These are phyloP conservation scores for Acrossocheilus fasciatus DNA, from an alignment of 2,797 vertebrate genomes.

Conservation along the genomic window DNA sequence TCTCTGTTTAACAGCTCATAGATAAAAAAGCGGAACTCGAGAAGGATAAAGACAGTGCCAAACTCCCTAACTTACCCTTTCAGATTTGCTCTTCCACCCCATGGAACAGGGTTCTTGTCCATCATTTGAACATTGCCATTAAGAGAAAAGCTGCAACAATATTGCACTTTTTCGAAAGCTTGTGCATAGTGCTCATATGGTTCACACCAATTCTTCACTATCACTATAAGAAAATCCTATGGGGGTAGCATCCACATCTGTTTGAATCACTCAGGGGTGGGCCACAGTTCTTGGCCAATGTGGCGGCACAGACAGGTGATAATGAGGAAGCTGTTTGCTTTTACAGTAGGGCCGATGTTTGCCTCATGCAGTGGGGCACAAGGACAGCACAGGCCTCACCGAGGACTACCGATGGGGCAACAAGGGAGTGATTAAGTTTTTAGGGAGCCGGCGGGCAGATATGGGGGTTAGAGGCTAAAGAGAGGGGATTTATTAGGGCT, in stretches of 20 bases:
- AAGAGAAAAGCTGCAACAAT: background rate
- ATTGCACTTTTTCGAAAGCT: background rate
- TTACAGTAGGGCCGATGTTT: constrained; percentile 74
- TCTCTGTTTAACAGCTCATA: constrained; percentile 63
- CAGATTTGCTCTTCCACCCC: constrained; percentile 26
- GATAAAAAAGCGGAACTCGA: constrained; percentile 59
- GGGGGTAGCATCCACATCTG: constrained; percentile 18
- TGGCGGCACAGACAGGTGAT: constrained; percentile 69
- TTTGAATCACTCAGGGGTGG: constrained; percentile 51
- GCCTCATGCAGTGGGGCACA: constrained; percentile 57
- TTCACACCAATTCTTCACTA: background rate
- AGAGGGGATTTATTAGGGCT: constrained; percentile 80
- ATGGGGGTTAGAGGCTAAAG: constrained; percentile 81
- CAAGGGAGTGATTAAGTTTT: constrained; percentile 79
- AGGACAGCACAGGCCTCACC: constrained; percentile 44
- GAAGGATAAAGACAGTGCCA: constrained; percentile 53
- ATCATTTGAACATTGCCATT: background rate
- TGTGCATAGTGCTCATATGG: background rate
- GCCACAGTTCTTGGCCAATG: constrained; percentile 24
- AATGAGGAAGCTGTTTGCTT: constrained; percentile 80
- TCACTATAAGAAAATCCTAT: background rate
- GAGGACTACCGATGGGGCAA: constrained; percentile 57
- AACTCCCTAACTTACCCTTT: constrained; percentile 46
- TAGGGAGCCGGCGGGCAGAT: constrained; percentile 76
- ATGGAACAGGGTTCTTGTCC: background rate